Evolutionary conservation across 2,113 vertebrate genomes (phyloP).

Genomic region (Cacatua alba): DNA sequence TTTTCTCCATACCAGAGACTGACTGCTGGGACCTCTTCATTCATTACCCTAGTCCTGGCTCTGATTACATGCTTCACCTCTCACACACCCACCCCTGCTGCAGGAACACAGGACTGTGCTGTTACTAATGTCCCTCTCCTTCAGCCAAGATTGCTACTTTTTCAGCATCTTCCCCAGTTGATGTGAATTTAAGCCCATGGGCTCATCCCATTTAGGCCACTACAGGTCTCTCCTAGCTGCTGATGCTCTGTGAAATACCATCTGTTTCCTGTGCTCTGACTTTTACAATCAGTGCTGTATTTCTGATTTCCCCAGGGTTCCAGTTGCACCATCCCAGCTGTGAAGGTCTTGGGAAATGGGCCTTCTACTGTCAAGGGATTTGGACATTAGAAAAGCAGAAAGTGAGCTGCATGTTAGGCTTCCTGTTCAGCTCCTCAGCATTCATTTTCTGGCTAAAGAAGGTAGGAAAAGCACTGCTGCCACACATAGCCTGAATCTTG

Average conservation of each 20-base stretch:
- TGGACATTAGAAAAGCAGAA: background rate
- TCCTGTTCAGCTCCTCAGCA: background rate
- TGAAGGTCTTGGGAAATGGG: background rate
- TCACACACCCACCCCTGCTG: background rate
- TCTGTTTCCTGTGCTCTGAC: background rate
- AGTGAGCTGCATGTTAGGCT: background rate
- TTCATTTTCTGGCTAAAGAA: background rate
- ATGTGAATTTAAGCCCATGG: background rate
- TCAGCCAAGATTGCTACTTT: background rate
- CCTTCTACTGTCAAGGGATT: background rate
- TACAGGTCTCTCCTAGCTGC: background rate
- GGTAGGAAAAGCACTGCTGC: background rate
- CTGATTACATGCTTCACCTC: background rate
- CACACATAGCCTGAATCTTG: background rate
- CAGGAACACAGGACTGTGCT: background rate
- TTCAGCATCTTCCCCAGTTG: background rate
- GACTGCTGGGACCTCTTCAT: background rate
- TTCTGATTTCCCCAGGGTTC: background rate
- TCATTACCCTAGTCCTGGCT: background rate
- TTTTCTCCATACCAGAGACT: background rate
- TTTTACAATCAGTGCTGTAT: background rate
- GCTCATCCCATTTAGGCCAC: background rate
- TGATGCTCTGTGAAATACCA: background rate
- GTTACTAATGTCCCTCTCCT: background rate
- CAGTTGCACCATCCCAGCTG: background rate